These are phyloP conservation scores for Drosophila heteroneura DNA, from an alignment of 2,888 invertebrate genomes.

Conservation along the genomic window DNA sequence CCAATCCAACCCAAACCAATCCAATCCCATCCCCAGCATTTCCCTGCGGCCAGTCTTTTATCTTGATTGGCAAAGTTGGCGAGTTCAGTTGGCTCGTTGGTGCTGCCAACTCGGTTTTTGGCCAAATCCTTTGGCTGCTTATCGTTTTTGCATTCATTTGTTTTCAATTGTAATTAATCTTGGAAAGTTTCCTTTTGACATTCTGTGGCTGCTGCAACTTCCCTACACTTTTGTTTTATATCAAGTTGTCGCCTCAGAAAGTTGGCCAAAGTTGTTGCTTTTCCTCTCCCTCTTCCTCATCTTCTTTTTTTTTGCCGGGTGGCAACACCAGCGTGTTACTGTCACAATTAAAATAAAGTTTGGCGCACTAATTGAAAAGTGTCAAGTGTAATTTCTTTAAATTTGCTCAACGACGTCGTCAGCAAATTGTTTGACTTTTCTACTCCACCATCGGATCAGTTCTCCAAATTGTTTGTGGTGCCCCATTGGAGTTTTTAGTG, in stretches of 20 bases:
- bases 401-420: slow-evolving; percentile 54
- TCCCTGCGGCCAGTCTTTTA: slow-evolving; percentile 55
- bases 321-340: slow-evolving; percentile 73
- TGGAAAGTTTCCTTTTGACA: slow-evolving; percentile 79
- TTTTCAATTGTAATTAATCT: slow-evolving; percentile 82
- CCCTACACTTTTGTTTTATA: slow-evolving; percentile 41
- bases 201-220: slow-evolving; percentile 74
- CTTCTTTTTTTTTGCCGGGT: slow-evolving; percentile 29
- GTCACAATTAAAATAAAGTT: slow-evolving; percentile 83
- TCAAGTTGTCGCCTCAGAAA: slow-evolving; percentile 58
- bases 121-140: slow-evolving; percentile 79
- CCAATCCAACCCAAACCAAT: neutral
- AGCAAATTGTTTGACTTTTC: slow-evolving; percentile 65
- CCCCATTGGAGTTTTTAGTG: neutral
- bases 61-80: slow-evolving; percentile 80
- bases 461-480: slow-evolving; percentile 25
- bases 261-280: slow-evolving; percentile 62
- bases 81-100: slow-evolving; percentile 33
- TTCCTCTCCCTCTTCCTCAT: neutral
- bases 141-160: slow-evolving; percentile 83
- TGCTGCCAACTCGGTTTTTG: slow-evolving; percentile 27
- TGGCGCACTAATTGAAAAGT: slow-evolving; percentile 78
- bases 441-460: slow-evolving; percentile 47
- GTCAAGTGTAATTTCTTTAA: slow-evolving; percentile 78
- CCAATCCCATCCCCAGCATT: slow-evolving; percentile 13